These are phyloP conservation scores for Orientallactaga sibirica DNA, from an alignment of 2,797 vertebrate genomes.

Conservation along the genomic window DNA sequence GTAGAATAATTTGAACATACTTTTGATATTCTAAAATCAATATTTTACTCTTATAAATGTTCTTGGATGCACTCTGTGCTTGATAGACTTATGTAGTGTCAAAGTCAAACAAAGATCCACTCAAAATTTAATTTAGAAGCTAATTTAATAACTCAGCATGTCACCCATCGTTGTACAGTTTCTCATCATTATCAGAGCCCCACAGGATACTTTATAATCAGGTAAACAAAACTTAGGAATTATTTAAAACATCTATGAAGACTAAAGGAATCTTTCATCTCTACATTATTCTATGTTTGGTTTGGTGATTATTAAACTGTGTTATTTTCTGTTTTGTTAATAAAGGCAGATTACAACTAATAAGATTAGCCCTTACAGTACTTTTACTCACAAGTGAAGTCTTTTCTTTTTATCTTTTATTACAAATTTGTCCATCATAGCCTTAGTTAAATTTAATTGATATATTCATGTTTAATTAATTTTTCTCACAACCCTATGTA, in stretches of 20 bases:
- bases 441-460: not conserved
- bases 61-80: constrained; percentile 54
- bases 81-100: constrained; percentile 4
- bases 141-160: constrained; percentile 81
- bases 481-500: not conserved
- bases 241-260: constrained; percentile 62
- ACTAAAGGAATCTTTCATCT: constrained; percentile 4
- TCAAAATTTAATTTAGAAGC: constrained; percentile 76
- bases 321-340: constrained; percentile 3
- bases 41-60: constrained; percentile 33
- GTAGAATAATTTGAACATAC: fast-evolving
- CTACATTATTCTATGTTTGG: not conserved
- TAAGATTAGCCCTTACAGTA: not conserved
- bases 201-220: constrained; percentile 65
- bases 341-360: not conserved
- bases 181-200: constrained; percentile 66
- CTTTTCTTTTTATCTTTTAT: not conserved
- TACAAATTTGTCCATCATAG: not conserved
- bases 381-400: not conserved
- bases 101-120: constrained; percentile 66
- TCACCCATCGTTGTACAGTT: constrained; percentile 54
- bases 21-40: constrained; percentile 38
- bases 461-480: not conserved
- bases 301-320: not conserved
- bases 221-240: constrained; percentile 62